These are phyloP conservation scores for Leptinotarsa undecemlineata DNA, from an alignment of 1,140 invertebrate genomes.

Conservation along the genomic window DNA sequence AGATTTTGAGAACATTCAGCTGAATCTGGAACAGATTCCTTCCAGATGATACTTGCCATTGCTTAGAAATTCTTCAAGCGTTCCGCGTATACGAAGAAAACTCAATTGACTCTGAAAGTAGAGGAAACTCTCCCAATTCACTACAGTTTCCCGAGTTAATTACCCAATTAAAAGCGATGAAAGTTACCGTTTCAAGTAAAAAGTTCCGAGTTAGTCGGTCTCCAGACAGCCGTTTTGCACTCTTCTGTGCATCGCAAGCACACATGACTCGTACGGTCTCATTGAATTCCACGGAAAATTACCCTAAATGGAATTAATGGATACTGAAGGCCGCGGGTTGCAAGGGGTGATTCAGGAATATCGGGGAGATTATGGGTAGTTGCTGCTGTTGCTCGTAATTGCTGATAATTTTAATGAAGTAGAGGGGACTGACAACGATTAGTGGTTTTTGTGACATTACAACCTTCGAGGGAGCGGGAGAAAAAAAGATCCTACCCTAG, in stretches of 20 bases:
- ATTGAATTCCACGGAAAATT: conserved; percentile 24
- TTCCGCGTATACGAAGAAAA: conserved; percentile 12
- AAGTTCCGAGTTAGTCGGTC: conserved; percentile 14
- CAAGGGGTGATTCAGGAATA: neutral
- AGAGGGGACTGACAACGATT: too few species aligned
- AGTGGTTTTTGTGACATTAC: too few species aligned
- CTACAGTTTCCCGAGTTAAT: conserved; percentile 25
- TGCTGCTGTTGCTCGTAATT: neutral
- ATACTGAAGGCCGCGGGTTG: neutral
- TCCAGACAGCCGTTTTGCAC: conserved; percentile 19
- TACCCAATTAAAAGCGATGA: conserved; percentile 30
- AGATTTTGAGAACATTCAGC: too few species aligned
- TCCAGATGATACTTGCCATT: too few species aligned
- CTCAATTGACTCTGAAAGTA: conserved; percentile 27
- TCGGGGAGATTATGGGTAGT: neutral
- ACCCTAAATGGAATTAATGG: conserved; percentile 3
- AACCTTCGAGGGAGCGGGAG: too few species aligned
- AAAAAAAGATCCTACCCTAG: too few species aligned
- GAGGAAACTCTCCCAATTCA: conserved; percentile 9
- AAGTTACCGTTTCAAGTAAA: conserved; percentile 25
- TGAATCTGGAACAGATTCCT: too few species aligned
- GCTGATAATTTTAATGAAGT: neutral
- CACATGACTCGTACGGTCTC: conserved; percentile 24
- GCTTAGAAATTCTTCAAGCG: neutral
- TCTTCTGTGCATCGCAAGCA: conserved; percentile 9